Evolutionary conservation across 2,113 vertebrate genomes (phyloP).

Genomic region (Pogonocichla stellata): DNA sequence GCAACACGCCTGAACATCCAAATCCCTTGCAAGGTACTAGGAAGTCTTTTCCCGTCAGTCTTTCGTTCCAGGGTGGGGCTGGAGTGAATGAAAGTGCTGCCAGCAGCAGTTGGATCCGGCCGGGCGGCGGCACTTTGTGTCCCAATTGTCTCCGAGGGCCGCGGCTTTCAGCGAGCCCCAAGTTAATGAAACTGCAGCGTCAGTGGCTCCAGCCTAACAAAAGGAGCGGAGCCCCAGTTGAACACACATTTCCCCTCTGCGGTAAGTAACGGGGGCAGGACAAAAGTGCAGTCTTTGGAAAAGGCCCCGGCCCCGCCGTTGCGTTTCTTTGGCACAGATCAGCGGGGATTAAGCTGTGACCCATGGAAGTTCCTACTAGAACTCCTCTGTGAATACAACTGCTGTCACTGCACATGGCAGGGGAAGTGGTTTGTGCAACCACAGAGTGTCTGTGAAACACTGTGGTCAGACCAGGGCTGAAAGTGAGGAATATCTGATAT

Average conservation of each 20-base stretch:
- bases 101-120: not conserved
- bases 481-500: not conserved
- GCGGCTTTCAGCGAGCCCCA: not conserved
- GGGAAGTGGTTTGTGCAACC: constrained; percentile 50
- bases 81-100: not conserved
- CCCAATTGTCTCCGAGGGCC: not conserved
- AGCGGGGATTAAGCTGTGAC: constrained; percentile 33
- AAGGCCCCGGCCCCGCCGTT: not conserved
- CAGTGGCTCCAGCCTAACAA: constrained; percentile 29
- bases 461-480: not conserved
- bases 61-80: not conserved
- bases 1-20: not conserved
- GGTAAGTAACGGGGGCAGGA: not conserved
- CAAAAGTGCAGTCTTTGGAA: constrained; percentile 10
- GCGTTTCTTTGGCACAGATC: constrained; percentile 24
- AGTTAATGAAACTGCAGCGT: constrained; percentile 18
- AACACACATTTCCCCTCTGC: not conserved
- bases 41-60: not conserved
- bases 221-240: not conserved
- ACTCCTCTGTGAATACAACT: constrained; percentile 43
- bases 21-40: not conserved
- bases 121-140: not conserved
- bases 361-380: constrained; percentile 37
- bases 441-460: not conserved
- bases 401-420: constrained; percentile 50